Percentiles rank a stretch among this genome's conserved stretches.
These are phyloP conservation scores for Dugesia japonica DNA, from an alignment of 2,888 invertebrate species.

Conservation along the genomic window DNA sequence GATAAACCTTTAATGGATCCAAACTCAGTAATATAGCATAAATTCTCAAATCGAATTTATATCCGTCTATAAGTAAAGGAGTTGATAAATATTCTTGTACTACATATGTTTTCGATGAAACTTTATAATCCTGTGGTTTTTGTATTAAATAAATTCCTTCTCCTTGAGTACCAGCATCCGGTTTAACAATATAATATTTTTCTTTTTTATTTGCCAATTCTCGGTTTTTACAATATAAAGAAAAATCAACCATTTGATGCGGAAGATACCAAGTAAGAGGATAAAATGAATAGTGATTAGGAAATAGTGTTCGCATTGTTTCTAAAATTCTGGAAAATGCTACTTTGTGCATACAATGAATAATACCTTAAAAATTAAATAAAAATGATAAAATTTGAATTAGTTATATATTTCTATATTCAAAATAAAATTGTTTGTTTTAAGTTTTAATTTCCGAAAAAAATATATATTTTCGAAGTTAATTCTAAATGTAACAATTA, in stretches of 20 bases:
- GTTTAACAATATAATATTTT: conserved; percentile 50
- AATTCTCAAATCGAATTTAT: conserved; percentile 50
- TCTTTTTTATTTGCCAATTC: neutral
- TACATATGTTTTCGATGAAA: conserved; percentile 38
- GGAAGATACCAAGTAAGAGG: conserved; percentile 51
- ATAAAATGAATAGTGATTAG: conserved; percentile 49
- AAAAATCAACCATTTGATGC: conserved; percentile 46
- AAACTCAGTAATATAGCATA: conserved; percentile 49
- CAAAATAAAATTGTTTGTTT: too few species aligned
- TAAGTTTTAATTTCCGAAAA: too few species aligned
- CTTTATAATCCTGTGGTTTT: conserved; percentile 43
- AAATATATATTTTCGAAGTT: too few species aligned
- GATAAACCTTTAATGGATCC: conserved; percentile 48
- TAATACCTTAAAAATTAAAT: conserved; percentile 44
- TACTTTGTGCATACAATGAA: conserved; percentile 48
- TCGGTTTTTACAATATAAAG: conserved; percentile 35
- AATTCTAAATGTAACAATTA: too few species aligned
- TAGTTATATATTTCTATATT: too few species aligned
- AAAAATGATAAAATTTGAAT: too few species aligned
- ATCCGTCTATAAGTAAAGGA: conserved; percentile 47
- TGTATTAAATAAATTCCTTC: conserved; percentile 50
- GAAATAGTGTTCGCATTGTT: conserved; percentile 48
- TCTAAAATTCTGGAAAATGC: conserved; percentile 48
- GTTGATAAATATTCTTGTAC: conserved; percentile 49
- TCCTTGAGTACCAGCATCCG: conserved; percentile 50